Conservation (phyloP, 2,888 invertebrate species). For the Philopedon plagiatum region DNA sequence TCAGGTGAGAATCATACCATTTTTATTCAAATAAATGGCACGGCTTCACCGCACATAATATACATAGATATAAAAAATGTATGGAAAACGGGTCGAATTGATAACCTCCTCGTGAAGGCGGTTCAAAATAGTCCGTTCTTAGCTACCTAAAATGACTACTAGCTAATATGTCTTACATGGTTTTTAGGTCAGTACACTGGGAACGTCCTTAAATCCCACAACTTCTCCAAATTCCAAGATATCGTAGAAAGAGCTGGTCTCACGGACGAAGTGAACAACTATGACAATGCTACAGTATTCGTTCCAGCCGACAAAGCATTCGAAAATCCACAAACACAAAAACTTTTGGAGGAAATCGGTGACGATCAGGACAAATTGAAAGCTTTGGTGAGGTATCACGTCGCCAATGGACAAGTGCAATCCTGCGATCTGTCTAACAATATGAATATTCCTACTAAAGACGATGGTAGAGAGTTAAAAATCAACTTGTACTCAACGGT, state of each 20-base stretch:
- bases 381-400: conserved; percentile 77
- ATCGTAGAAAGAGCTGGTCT: conserved; percentile 73
- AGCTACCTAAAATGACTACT: too few relatives aligned
- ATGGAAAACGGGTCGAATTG: too few relatives aligned
- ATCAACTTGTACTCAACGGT: conserved; percentile 76
- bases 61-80: too few relatives aligned
- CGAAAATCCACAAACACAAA: conserved; percentile 67
- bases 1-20: too few relatives aligned
- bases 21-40: too few relatives aligned
- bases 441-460: conserved; percentile 69
- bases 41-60: too few relatives aligned
- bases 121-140: too few relatives aligned
- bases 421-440: conserved; percentile 74
- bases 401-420: conserved; percentile 72
- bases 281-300: conserved; percentile 75
- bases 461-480: conserved; percentile 69
- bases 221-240: conserved; percentile 74
- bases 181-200: conserved; percentile 63
- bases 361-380: conserved; percentile 69
- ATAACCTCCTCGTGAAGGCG: too few relatives aligned
- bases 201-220: conserved; percentile 72
- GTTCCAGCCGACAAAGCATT: conserved; percentile 78
- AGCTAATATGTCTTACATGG: background rate
- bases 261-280: conserved; percentile 72
- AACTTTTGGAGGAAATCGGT: conserved; percentile 65